A percentile compares a stretch with the other conserved stretches of the same genome.
These are phyloP conservation scores for Brachypodius melanocephalos DNA, from an alignment of 2,113 vertebrate species.

Conservation along the genomic window DNA sequence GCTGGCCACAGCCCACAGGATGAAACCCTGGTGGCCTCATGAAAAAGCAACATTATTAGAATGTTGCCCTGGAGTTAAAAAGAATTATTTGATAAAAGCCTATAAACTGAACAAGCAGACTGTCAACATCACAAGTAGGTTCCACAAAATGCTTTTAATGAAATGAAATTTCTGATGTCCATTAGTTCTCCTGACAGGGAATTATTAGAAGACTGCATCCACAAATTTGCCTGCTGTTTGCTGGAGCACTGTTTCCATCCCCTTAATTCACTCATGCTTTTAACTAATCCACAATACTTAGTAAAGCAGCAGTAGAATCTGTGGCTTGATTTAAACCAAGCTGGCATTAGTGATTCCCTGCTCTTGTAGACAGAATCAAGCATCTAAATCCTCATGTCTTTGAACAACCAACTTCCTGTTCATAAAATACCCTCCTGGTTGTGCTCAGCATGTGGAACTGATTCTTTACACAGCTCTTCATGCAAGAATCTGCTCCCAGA, in stretches of 20 bases:
- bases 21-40: background rate
- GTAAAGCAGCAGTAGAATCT: background rate
- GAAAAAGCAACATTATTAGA: background rate
- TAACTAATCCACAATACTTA: background rate
- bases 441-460: background rate
- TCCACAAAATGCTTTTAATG: constrained; percentile 25
- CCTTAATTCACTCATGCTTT: constrained; percentile 12
- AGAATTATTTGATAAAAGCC: background rate
- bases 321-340: background rate
- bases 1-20: background rate
- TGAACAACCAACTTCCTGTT: background rate
- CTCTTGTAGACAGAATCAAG: background rate
- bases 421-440: background rate
- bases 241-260: constrained; percentile 1
- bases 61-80: background rate
- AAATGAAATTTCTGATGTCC: background rate
- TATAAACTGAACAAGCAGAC: background rate
- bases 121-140: background rate
- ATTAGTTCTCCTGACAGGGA: constrained; percentile 5
- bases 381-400: background rate
- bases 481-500: background rate
- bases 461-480: background rate
- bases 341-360: background rate
- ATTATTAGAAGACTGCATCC: background rate
- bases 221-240: background rate